phyloP scores from a whole-genome alignment of 2,797 vertebrate species.

The Carapus acus region DNA sequence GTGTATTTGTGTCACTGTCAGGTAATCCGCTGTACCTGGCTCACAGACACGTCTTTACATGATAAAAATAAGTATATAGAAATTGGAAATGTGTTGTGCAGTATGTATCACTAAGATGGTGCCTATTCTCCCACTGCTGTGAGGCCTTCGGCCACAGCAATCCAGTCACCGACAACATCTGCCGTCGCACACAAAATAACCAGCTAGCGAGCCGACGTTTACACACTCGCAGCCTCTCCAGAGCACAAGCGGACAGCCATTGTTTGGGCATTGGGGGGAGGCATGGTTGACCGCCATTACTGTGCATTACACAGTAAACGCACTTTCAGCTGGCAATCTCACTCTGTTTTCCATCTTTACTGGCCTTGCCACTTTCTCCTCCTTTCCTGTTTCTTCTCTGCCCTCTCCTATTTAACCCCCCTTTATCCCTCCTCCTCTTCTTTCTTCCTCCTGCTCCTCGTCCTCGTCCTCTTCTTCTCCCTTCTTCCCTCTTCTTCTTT shows the following conservation, averaged over 20 bases:
- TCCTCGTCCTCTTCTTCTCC: conserved; percentile 38
- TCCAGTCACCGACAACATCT: conserved; percentile 18
- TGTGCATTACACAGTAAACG: conserved; percentile 68
- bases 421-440: too few species aligned
- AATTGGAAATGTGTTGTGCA: conserved; percentile 17
- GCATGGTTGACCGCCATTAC: conserved; percentile 48
- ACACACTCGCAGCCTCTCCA: too few species aligned
- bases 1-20: too few species aligned
- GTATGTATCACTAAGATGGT: conserved; percentile 19
- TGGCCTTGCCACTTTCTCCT: conserved; percentile 32
- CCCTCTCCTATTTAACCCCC: too few species aligned
- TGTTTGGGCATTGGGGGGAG: background rate
- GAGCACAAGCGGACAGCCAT: background rate
- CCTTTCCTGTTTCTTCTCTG: too few species aligned
- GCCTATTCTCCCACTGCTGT: conserved; percentile 48
- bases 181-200: conserved; percentile 4
- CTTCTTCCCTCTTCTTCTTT: too few species aligned
- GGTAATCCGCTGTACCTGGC: too few species aligned
- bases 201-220: background rate
- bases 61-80: too few species aligned
- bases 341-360: conserved; percentile 44
- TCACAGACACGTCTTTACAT: background rate
- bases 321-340: conserved; percentile 68
- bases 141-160: conserved; percentile 32
- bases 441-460: too few species aligned